phyloP scores from a whole-genome alignment of 2,888 invertebrate species.

The Xanthia togata region DNA sequence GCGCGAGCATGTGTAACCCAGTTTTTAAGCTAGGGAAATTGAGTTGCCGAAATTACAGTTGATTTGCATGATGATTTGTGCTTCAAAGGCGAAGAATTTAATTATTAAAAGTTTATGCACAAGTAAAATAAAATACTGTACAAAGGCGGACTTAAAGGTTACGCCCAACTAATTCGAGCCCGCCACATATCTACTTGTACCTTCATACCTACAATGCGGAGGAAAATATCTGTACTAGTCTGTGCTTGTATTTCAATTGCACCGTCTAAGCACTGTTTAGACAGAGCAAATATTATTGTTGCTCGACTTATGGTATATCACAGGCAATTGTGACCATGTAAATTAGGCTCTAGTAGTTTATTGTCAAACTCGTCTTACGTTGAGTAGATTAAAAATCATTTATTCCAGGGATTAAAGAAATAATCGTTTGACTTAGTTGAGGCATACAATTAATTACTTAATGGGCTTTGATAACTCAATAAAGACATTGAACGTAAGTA shows the following conservation, averaged over 20 bases:
- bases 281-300: not conserved
- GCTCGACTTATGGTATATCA: not conserved
- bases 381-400: not conserved
- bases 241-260: no score
- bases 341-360: not conserved
- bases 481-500: not conserved
- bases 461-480: not conserved
- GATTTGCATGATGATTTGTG: not conserved
- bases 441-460: not conserved
- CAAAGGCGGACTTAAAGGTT: no score
- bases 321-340: no score
- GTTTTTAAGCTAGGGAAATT: not conserved
- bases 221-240: no score
- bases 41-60: not conserved
- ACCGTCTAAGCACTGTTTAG: not conserved
- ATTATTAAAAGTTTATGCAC: no score
- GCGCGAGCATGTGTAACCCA: no score
- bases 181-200: no score
- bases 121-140: no score
- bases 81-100: not conserved
- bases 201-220: no score
- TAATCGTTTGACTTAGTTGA: not conserved
- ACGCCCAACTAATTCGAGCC: no score
- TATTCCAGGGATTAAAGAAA: not conserved
- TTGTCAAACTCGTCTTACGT: no score